phyloP scores from a whole-genome alignment of 1,140 invertebrate genomes.

The Latrodectus geometricus region DNA sequence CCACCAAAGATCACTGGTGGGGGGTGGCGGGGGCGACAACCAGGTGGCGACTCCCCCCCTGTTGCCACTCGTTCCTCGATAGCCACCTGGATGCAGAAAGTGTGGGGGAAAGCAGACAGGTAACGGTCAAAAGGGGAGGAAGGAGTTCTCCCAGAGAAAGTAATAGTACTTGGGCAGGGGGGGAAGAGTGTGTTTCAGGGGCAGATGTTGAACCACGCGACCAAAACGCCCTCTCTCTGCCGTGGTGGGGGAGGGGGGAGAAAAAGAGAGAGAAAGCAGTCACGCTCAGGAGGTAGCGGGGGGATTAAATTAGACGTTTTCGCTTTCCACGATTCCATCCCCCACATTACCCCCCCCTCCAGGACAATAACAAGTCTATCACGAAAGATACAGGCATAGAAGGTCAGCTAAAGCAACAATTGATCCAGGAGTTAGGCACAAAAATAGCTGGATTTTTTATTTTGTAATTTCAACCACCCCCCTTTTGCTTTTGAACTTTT shows the following conservation, averaged over 20 bases:
- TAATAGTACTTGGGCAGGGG: not conserved
- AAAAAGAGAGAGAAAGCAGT: not conserved
- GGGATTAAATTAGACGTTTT: slow-evolving; percentile 54
- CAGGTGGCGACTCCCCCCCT: slow-evolving; percentile 7
- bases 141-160: slow-evolving; percentile 4
- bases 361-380: slow-evolving; percentile 44
- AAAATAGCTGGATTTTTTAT: not conserved
- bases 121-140: slow-evolving; percentile 7
- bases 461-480: not conserved
- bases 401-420: slow-evolving; percentile 21
- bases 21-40: not conserved
- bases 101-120: not conserved
- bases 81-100: not conserved
- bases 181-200: not conserved
- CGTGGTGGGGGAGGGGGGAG: not conserved
- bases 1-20: not conserved
- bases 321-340: slow-evolving; percentile 10
- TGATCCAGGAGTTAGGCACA: not conserved
- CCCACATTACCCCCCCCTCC: not conserved
- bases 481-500: no score
- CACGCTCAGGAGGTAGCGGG: slow-evolving; percentile 15
- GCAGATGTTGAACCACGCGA: slow-evolving; percentile 27
- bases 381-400: slow-evolving; percentile 29
- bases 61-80: not conserved
- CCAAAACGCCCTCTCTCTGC: slow-evolving; percentile 4